Evolutionary conservation across 2,888 invertebrate species (phyloP).

Genomic region (Tetropium fuscum): DNA sequence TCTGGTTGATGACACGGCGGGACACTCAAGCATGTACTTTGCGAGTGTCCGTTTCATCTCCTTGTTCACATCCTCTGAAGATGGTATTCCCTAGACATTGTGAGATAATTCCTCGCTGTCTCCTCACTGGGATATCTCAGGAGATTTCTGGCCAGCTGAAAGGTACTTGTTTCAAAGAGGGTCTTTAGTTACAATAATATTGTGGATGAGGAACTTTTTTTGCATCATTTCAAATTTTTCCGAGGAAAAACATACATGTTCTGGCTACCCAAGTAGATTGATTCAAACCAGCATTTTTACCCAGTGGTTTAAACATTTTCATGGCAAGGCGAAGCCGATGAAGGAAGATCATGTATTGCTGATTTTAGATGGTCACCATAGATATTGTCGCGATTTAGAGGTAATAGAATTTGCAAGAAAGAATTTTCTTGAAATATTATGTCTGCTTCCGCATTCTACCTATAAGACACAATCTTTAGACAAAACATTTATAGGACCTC

Average conservation of each 20-base stretch:
- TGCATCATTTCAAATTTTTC: conserved; percentile 57
- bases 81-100: no score
- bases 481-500: conserved; percentile 55
- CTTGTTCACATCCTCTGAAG: no score
- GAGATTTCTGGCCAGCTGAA: no score
- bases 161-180: no score
- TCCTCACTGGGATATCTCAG: no score
- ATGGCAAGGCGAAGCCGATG: conserved; percentile 24
- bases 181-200: conserved; percentile 49
- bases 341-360: conserved; percentile 40
- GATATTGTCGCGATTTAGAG: conserved; percentile 17
- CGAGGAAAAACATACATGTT: conserved; percentile 51
- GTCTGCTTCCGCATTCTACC: conserved; percentile 52
- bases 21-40: no score
- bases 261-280: conserved; percentile 46
- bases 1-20: no score
- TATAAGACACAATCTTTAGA: conserved; percentile 51
- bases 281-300: conserved; percentile 53
- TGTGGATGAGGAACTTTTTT: conserved; percentile 51
- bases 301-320: conserved; percentile 53
- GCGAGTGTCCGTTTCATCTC: no score
- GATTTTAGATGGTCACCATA: conserved; percentile 25
- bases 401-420: conserved; percentile 50
- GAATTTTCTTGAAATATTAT: conserved; percentile 54
- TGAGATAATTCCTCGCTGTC: no score